Evolutionary conservation across 1,140 invertebrate species (phyloP).

Genomic region (Magallana ariakensis): DNA sequence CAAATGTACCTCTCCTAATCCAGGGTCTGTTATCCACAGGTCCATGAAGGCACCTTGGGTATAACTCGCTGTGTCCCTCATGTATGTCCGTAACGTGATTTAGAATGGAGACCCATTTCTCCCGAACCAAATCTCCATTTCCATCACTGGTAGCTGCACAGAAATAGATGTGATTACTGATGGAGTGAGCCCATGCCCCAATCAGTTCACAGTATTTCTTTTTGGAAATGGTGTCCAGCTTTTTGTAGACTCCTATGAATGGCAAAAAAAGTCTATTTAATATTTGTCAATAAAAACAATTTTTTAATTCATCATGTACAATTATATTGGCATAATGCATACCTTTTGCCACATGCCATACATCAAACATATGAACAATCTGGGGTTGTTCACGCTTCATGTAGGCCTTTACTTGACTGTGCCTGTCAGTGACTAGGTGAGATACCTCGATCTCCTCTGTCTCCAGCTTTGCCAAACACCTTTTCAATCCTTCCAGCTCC

Average conservation of each 20-base stretch:
- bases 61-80: too few relatives aligned
- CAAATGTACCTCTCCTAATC: conserved; percentile 1
- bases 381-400: conserved; percentile 31
- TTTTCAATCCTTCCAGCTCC: conserved; percentile 51
- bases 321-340: not conserved
- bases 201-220: conserved; percentile 35
- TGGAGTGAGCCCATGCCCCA: conserved; percentile 35
- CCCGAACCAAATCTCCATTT: conserved; percentile 51
- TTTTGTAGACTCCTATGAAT: conserved; percentile 49
- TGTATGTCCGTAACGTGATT: conserved; percentile 57
- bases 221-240: conserved; percentile 35
- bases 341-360: conserved; percentile 63
- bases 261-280: not conserved
- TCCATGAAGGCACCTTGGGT: conserved; percentile 42
- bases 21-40: conserved; percentile 29
- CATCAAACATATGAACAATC: conserved; percentile 48
- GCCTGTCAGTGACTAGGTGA: too few relatives aligned
- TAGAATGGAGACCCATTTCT: conserved; percentile 52
- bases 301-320: not conserved
- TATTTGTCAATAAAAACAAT: not conserved
- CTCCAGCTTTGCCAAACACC: conserved; percentile 15
- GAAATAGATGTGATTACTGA: conserved; percentile 59
- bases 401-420: conserved; percentile 43
- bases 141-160: conserved; percentile 48
- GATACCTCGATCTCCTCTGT: conserved; percentile 39